Evolutionary conservation across 1,140 invertebrate species (phyloP).

Genomic region (Bombus terrestris): DNA sequence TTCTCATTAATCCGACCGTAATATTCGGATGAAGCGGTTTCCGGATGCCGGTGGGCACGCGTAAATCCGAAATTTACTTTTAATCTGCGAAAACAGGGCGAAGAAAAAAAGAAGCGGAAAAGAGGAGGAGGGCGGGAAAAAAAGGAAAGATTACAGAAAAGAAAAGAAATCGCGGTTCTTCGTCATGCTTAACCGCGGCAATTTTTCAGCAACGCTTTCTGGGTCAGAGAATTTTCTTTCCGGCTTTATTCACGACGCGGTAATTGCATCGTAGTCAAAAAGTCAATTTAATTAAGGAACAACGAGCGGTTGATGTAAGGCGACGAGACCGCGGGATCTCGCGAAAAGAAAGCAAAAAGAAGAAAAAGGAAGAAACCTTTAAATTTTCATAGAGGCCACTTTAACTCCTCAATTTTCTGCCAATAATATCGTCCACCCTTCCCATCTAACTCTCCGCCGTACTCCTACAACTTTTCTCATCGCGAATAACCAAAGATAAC

Average conservation of each 20-base stretch:
- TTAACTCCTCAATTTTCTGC: constrained; percentile 3
- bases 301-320: constrained; percentile 21
- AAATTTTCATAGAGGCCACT: neutral
- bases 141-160: neutral
- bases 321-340: neutral
- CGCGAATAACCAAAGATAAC: neutral
- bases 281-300: constrained; percentile 46
- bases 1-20: constrained; percentile 20
- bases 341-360: neutral
- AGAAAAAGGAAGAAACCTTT: neutral
- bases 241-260: neutral
- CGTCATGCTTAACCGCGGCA: constrained; percentile 42
- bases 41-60: neutral
- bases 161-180: constrained; percentile 22
- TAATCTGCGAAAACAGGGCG: neutral
- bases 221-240: constrained; percentile 26
- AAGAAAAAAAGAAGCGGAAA: neutral
- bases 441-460: neutral
- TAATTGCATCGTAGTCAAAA: constrained; percentile 41
- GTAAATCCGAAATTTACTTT: constrained; percentile 34
- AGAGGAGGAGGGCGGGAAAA: too few relatives aligned
- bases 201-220: constrained; percentile 29
- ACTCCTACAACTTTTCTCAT: neutral
- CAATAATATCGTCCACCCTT: neutral
- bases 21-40: constrained; percentile 21